A percentile compares a stretch with the other conserved stretches of the same genome.
Conservation (phyloP, 2,888 invertebrate species). For the Lycia hirtaria region DNA sequence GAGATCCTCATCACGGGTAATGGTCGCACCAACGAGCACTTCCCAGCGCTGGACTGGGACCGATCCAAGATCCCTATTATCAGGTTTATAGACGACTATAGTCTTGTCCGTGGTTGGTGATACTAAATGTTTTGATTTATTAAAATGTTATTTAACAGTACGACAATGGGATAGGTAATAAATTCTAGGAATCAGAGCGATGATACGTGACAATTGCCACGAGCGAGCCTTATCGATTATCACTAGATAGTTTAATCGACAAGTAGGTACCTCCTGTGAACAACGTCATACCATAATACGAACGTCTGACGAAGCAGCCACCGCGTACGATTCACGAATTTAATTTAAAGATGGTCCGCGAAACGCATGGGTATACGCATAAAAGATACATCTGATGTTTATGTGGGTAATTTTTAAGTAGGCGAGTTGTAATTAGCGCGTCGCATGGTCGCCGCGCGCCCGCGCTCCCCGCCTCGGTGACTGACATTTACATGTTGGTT, state of each 20-base stretch:
- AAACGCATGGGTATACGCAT: too few relatives aligned
- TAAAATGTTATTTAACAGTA: too few relatives aligned
- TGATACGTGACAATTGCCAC: constrained; percentile 36
- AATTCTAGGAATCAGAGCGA: constrained; percentile 18
- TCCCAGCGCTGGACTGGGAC: too few relatives aligned
- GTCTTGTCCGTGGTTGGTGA: too few relatives aligned
- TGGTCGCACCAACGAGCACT: too few relatives aligned
- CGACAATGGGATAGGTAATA: constrained; percentile 11
- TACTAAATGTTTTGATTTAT: too few relatives aligned
- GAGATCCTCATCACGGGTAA: too few relatives aligned
- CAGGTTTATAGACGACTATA: too few relatives aligned
- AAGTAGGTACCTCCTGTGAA: constrained; percentile 6
- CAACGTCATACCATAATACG: background rate
- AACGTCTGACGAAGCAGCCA: background rate
- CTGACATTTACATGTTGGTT: constrained; percentile 60
- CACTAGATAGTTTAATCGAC: constrained; percentile 8
- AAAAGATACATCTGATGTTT: constrained; percentile 2
- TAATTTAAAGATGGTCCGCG: constrained; percentile 12
- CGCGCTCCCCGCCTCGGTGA: constrained; percentile 42
- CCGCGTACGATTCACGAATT: constrained; percentile 7
- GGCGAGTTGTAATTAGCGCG: constrained; percentile 46
- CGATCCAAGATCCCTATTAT: too few relatives aligned
- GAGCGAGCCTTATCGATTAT: constrained; percentile 14
- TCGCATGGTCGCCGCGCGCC: constrained; percentile 8
- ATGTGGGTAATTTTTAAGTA: constrained; percentile 6